Percentiles rank a stretch among this genome's conserved stretches.
Evolutionary conservation across 1,140 invertebrate species (phyloP).

Genomic region (Heliconius hewitsoni): DNA sequence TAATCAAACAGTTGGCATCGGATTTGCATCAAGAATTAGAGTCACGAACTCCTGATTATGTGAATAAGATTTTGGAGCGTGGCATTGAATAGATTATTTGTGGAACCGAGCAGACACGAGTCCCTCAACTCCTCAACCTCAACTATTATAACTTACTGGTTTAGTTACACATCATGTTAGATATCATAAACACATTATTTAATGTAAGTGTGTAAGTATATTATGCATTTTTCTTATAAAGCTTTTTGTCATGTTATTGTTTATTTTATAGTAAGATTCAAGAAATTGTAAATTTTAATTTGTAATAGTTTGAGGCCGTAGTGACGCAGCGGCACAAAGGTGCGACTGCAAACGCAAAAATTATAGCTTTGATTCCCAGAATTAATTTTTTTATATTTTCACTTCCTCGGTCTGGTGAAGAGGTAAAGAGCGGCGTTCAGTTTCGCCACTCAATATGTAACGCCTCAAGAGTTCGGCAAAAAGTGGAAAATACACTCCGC

Average conservation of each 20-base stretch:
- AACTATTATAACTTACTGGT: slow-evolving; percentile 21
- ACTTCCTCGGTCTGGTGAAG: too few relatives aligned
- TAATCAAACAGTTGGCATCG: slow-evolving; percentile 58
- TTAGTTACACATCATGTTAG: slow-evolving; percentile 1
- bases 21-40: slow-evolving; percentile 66
- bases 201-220: background rate
- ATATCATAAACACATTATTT: background rate
- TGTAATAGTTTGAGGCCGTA: too few relatives aligned
- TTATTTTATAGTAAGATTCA: background rate
- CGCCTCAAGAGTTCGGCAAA: too few relatives aligned
- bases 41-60: slow-evolving; percentile 66
- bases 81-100: slow-evolving; percentile 33
- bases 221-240: background rate
- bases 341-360: too few relatives aligned
- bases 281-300: too few relatives aligned
- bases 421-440: too few relatives aligned
- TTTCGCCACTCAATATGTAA: too few relatives aligned
- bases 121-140: background rate
- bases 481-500: too few relatives aligned
- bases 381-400: too few relatives aligned
- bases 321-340: too few relatives aligned
- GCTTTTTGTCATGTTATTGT: background rate
- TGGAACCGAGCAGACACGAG: slow-evolving; percentile 20
- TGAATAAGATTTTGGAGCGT: slow-evolving; percentile 60
- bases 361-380: too few relatives aligned